phyloP scores from a whole-genome alignment of 1,140 invertebrate genomes.

The Yoshiicerus persimilis region DNA sequence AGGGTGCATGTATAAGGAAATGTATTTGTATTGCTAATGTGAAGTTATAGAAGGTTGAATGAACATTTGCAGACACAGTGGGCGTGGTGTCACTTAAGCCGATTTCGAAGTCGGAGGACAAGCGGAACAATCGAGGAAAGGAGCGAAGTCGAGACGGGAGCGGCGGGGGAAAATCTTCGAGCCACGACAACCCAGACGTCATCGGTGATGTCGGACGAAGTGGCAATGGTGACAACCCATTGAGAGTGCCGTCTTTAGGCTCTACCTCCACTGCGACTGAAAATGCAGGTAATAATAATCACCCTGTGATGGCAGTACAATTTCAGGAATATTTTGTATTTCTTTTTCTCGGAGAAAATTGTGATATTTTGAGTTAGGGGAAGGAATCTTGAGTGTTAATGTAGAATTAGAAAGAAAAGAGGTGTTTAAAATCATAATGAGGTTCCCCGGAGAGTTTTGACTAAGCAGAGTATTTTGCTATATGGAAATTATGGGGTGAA shows the following conservation, averaged over 20 bases:
- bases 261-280: conserved; percentile 36
- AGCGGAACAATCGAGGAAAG: conserved; percentile 32
- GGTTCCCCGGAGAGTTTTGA: too few relatives aligned
- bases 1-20: too few relatives aligned
- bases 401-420: too few relatives aligned
- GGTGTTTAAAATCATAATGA: too few relatives aligned
- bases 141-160: neutral
- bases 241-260: conserved; percentile 39
- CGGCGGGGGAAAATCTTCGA: neutral
- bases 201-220: conserved; percentile 13
- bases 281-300: conserved; percentile 4
- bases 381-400: too few relatives aligned
- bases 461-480: neutral
- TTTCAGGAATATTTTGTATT: too few relatives aligned
- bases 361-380: too few relatives aligned
- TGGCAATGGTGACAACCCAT: neutral
- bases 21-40: too few relatives aligned
- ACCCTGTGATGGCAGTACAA: neutral
- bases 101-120: conserved; percentile 44
- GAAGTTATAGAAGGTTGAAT: too few relatives aligned
- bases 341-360: too few relatives aligned
- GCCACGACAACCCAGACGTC: neutral
- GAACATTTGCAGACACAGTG: conserved; percentile 29
- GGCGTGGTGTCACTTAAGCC: conserved; percentile 43
- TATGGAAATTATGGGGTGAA: neutral